These are phyloP conservation scores for Phengaris arion DNA, from an alignment of 2,888 invertebrate genomes.

Conservation along the genomic window DNA sequence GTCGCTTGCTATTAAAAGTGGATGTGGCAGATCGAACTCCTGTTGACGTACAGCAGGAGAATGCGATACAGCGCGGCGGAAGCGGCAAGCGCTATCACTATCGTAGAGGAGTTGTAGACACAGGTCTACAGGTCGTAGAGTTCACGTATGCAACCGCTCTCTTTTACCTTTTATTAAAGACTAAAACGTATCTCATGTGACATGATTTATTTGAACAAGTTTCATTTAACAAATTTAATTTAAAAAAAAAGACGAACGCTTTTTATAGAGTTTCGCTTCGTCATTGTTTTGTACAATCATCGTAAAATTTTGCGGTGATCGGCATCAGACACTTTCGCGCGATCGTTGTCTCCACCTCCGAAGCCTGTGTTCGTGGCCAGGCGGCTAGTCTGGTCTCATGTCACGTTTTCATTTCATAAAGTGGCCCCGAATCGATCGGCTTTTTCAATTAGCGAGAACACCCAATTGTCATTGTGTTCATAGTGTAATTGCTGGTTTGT, in stretches of 20 bases:
- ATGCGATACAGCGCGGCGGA: too few relatives aligned
- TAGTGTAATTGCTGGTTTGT: constrained; percentile 75
- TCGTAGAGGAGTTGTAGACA: background rate
- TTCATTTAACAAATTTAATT: too few relatives aligned
- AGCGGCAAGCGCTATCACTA: too few relatives aligned
- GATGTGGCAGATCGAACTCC: too few relatives aligned
- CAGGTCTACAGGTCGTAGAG: background rate
- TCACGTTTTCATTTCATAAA: constrained; percentile 40
- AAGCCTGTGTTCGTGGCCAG: background rate
- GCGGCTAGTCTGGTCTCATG: constrained; percentile 66
- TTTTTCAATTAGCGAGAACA: constrained; percentile 77
- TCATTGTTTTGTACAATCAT: too few relatives aligned
- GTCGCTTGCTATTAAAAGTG: too few relatives aligned
- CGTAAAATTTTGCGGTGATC: background rate
- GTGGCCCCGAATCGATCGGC: constrained; percentile 73
- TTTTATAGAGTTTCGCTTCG: too few relatives aligned
- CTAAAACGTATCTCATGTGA: too few relatives aligned
- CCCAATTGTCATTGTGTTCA: constrained; percentile 76
- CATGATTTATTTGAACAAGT: too few relatives aligned
- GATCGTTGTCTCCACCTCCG: background rate
- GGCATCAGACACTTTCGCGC: background rate
- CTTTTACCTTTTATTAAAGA: background rate
- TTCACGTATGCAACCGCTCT: too few relatives aligned
- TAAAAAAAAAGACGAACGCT: too few relatives aligned
- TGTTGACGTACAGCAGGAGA: too few relatives aligned